These are phyloP conservation scores for Idris sp. DNA, from an alignment of 1,140 invertebrate species.

Conservation along the genomic window DNA sequence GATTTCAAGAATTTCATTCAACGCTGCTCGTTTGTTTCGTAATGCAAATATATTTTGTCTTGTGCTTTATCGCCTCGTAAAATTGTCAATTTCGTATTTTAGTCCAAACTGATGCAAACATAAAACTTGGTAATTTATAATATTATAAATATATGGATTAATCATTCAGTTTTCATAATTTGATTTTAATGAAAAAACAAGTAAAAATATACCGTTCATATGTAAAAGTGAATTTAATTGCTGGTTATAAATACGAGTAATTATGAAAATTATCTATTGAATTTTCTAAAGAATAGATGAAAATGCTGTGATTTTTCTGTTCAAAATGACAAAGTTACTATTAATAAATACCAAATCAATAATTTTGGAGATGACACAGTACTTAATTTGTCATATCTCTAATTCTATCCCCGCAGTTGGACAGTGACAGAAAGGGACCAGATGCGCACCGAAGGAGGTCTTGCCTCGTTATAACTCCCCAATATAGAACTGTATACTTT, in stretches of 20 bases:
- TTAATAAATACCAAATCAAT: neutral
- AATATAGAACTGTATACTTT: conserved; percentile 14
- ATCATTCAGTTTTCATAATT: too few species aligned
- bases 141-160: too few species aligned
- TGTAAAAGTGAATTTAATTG: too few species aligned
- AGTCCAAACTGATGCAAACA: too few species aligned
- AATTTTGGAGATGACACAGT: neutral
- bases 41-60: conserved; percentile 34
- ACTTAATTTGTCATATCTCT: conserved; percentile 19
- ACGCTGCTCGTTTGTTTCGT: conserved; percentile 20
- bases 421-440: conserved; percentile 33
- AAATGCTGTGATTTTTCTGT: too few species aligned
- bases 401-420: neutral
- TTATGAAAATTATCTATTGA: too few species aligned
- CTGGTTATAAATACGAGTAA: too few species aligned
- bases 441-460: conserved; percentile 47
- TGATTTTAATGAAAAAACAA: too few species aligned
- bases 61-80: conserved; percentile 18
- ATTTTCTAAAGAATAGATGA: too few species aligned
- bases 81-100: conserved; percentile 20
- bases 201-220: too few species aligned
- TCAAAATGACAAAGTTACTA: too few species aligned
- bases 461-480: conserved; percentile 54
- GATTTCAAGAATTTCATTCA: conserved; percentile 23
- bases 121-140: too few species aligned